Conservation (phyloP, 2,888 invertebrate species). For the Podotricha telesiphe region DNA sequence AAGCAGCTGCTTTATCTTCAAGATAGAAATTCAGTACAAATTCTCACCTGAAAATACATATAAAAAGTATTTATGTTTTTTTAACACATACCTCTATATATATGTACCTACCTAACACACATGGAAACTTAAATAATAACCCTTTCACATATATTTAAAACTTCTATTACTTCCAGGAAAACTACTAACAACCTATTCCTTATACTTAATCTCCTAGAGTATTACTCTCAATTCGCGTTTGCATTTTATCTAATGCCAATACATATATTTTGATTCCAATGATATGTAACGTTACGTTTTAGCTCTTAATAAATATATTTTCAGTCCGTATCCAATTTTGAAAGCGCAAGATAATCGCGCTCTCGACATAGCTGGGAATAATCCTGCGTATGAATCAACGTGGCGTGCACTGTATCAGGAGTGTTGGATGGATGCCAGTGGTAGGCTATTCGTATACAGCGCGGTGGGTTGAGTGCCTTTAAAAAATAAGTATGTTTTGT, state of each 20-base stretch:
- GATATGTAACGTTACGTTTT: slow-evolving; percentile 2
- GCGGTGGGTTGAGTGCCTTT: neutral
- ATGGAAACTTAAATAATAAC: too few relatives aligned
- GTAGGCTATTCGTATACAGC: slow-evolving; percentile 19
- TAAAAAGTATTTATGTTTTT: too few relatives aligned
- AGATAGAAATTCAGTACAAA: too few relatives aligned
- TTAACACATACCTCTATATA: too few relatives aligned
- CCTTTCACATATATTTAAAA: neutral
- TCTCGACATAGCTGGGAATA: slow-evolving; percentile 42
- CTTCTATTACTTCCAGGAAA: neutral
- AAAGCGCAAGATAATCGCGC: slow-evolving; percentile 35
- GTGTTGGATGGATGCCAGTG: slow-evolving; percentile 48
- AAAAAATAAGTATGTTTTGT: too few relatives aligned
- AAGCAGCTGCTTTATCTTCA: too few relatives aligned
- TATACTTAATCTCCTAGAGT: slow-evolving; percentile 7
- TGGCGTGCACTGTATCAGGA: slow-evolving; percentile 52
- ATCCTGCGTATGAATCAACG: slow-evolving; percentile 45
- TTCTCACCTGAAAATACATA: too few relatives aligned
- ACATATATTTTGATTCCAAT: slow-evolving; percentile 21
- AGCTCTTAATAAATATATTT: slow-evolving; percentile 31
- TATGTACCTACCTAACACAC: too few relatives aligned
- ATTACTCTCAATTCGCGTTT: neutral
- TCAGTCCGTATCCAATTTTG: slow-evolving; percentile 29
- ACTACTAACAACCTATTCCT: slow-evolving; percentile 1
- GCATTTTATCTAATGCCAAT: slow-evolving; percentile 17